Conservation (phyloP, 2,888 invertebrate species). For the Oscheius sp. region DNA sequence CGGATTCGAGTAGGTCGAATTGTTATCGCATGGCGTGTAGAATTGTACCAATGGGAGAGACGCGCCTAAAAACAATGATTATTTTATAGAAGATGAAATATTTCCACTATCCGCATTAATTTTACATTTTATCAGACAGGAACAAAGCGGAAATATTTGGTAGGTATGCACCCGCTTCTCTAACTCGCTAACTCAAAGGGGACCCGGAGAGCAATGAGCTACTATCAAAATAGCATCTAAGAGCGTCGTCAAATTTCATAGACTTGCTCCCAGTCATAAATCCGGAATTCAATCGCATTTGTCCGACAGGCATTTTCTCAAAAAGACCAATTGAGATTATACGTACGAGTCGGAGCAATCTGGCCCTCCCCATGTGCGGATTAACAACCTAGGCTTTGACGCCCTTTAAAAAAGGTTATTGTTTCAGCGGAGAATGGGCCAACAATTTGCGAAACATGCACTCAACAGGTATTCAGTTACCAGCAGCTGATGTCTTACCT, state of each 20-base stretch:
- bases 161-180: not conserved
- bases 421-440: conserved; percentile 30
- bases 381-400: not conserved
- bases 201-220: no score
- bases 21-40: not conserved
- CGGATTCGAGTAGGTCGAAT: conserved; percentile 8
- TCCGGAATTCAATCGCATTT: conserved; percentile 37
- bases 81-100: not conserved
- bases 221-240: not conserved
- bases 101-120: not conserved
- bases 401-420: conserved; percentile 7
- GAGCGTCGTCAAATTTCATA: conserved; percentile 1
- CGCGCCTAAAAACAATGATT: not conserved
- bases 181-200: no score
- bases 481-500: conserved; percentile 56
- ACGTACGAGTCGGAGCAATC: conserved; percentile 32
- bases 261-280: conserved; percentile 26
- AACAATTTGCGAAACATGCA: conserved; percentile 53
- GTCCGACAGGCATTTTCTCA: conserved; percentile 34
- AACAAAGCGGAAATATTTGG: not conserved
- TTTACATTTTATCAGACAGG: not conserved
- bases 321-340: conserved; percentile 41
- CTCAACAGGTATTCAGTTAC: conserved; percentile 57
- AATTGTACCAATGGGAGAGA: conserved; percentile 6
- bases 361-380: conserved; percentile 10